These are phyloP conservation scores for Siniperca chuatsi DNA, from an alignment of 2,113 vertebrate genomes.

Conservation along the genomic window DNA sequence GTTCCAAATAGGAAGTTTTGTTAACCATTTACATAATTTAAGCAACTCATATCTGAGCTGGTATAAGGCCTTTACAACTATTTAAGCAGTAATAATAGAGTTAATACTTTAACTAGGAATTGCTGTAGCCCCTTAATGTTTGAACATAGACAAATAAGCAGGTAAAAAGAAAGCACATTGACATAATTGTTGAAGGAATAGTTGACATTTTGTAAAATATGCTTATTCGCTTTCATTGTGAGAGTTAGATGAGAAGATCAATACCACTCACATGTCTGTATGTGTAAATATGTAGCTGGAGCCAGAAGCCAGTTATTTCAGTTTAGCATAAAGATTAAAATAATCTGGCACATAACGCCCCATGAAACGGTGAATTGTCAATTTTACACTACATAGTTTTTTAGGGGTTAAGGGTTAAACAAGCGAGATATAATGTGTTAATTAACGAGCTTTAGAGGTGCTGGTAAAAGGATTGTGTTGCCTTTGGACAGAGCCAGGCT, in stretches of 20 bases:
- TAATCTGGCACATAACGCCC: not conserved
- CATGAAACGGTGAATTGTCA: no score
- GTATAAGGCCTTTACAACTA: not conserved
- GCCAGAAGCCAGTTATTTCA: not conserved
- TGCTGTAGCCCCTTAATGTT: not conserved
- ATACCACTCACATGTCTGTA: not conserved
- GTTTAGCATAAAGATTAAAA: not conserved
- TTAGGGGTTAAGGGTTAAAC: no score
- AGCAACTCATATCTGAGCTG: not conserved
- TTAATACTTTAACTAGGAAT: not conserved
- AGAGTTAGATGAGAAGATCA: not conserved
- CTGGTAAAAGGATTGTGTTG: not conserved
- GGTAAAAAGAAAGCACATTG: not conserved
- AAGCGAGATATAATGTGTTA: no score
- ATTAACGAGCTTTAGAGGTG: not conserved
- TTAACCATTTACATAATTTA: slow-evolving; percentile 6
- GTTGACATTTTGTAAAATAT: not conserved
- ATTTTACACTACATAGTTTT: not conserved
- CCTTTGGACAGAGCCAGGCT: not conserved
- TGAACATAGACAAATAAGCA: not conserved
- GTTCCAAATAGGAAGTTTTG: not conserved
- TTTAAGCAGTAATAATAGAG: not conserved
- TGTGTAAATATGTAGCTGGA: not conserved
- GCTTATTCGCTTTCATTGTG: not conserved
- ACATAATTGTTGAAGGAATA: not conserved